phyloP scores from a whole-genome alignment of 2,113 vertebrate genomes.

The Bujurquina vittata region DNA sequence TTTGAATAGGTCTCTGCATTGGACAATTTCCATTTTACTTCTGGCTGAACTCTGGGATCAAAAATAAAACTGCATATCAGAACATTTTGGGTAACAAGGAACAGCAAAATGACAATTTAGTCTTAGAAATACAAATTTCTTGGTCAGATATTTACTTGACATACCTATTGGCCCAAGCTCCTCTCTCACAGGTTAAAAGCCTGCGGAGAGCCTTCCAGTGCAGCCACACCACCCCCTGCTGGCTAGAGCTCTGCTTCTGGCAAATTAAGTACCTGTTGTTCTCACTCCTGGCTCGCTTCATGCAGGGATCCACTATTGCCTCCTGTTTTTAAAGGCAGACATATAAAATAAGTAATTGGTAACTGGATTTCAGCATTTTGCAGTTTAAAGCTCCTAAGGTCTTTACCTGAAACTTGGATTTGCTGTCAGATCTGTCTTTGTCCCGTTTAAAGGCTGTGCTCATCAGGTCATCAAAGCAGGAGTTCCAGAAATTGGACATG shows the following conservation, averaged over 20 bases:
- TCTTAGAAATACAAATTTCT: background rate
- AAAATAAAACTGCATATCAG: background rate
- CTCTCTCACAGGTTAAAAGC: slow-evolving; percentile 87
- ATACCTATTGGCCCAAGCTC: slow-evolving; percentile 90
- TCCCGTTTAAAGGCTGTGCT: slow-evolving; percentile 85
- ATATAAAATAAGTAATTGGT: background rate
- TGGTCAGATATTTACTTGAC: background rate
- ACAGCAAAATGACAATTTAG: background rate
- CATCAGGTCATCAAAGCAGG: slow-evolving; percentile 95
- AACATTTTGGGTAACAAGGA: background rate
- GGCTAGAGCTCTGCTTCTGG: slow-evolving; percentile 87
- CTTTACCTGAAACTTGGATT: slow-evolving; percentile 88
- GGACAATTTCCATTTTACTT: slow-evolving; percentile 89
- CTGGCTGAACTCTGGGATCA: slow-evolving; percentile 74
- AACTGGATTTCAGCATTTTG: background rate
- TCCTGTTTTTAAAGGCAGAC: slow-evolving; percentile 77
- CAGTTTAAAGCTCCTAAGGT: background rate
- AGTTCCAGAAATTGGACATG: slow-evolving; percentile 99
- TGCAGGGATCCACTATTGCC: slow-evolving; percentile 84
- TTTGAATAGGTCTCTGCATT: slow-evolving; percentile 93
- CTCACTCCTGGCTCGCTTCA: slow-evolving; percentile 83
- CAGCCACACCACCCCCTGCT: slow-evolving; percentile 85
- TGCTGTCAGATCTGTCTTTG: slow-evolving; percentile 82
- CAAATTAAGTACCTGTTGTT: slow-evolving; percentile 80
- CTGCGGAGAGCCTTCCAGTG: slow-evolving; percentile 89